phyloP scores from a whole-genome alignment of 2,888 invertebrate genomes.

The Conops quadrifasciatus region DNA sequence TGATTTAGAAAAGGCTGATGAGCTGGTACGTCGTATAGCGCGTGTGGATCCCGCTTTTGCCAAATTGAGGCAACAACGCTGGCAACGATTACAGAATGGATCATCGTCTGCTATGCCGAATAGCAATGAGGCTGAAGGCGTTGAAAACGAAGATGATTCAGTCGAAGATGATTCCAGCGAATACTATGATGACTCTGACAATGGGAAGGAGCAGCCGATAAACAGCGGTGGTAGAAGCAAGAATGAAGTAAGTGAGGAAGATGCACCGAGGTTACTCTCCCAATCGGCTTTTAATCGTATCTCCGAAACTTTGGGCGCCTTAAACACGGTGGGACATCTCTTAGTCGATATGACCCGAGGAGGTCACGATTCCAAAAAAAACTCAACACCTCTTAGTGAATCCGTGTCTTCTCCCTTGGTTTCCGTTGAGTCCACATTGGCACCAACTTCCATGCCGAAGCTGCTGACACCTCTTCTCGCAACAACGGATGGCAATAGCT shows the following conservation, averaged over 20 bases:
- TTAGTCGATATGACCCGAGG: conserved; percentile 81
- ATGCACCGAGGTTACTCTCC: conserved; percentile 68
- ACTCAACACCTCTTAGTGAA: background rate
- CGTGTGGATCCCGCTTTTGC: conserved; percentile 23
- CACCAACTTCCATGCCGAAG: conserved; percentile 43
- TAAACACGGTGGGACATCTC: conserved; percentile 86
- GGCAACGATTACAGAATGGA: conserved; percentile 32
- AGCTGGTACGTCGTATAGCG: conserved; percentile 15
- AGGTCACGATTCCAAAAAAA: conserved; percentile 48
- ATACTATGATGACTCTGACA: conserved; percentile 54
- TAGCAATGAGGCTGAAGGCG: conserved; percentile 9
- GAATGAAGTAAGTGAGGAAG: conserved; percentile 54
- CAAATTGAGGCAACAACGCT: conserved; percentile 12
- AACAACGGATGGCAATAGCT: conserved; percentile 43
- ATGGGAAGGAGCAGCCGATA: conserved; percentile 45
- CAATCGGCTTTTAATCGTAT: conserved; percentile 72
- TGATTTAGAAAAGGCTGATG: conserved; percentile 32
- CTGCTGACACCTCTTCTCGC: conserved; percentile 37
- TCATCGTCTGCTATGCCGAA: too few species aligned
- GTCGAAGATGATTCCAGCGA: conserved; percentile 51
- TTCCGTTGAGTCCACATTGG: conserved; percentile 15
- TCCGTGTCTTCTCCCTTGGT: background rate
- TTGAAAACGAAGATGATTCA: conserved; percentile 37
- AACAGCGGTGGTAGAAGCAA: conserved; percentile 44
- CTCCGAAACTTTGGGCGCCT: conserved; percentile 77